Base-by-base conservation (phyloP, 2,113 vertebrate species). In the Rhea pennata region DNA sequence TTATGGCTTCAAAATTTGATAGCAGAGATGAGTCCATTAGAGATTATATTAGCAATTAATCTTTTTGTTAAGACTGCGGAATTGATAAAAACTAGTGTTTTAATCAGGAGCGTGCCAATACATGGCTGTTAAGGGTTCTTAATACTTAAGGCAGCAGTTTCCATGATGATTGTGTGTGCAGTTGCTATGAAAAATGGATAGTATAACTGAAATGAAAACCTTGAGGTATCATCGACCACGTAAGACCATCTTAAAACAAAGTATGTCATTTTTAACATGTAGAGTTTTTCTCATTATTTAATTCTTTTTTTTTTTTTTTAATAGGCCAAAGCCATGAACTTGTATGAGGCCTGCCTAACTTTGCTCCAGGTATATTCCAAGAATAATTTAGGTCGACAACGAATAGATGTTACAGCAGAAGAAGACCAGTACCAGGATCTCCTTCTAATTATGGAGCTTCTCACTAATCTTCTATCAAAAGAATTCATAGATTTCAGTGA, bases 401-500 rank as follows among this genome's bases (percentile, higher is more conserved):
- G 99, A 24, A 97, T 98, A 71, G 99, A 99, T 91, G 98, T 99
- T 67, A 98, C 99, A 2, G 99, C 99, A 1, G 99, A 99, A 97
- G 99, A 99, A 96, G 99, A 99, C 74, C 99, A 99, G 92, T 99
- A 99, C 97, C 99, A 99, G 96, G 99, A 99, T 97, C 98, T 99
- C 84, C 99, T 99, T n/a, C 99, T 99, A 91, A 99, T 99, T 96
- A 99, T 99, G 99, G 99, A 99, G 92, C 99, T 99, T 91, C 99
- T 99, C 81, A 99, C 99, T 61, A 99, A 99, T 96, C 98, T 99
- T 81, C 98, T 99, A 4, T 99, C 99, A 87, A 99, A 99, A 95
- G 99, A 99, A 98, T 99, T 99, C 97, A 99, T 99, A 77, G 99
- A 99, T 97, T 99, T 99, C 97, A 99, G 99, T 94, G 99, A 99